Base-by-base conservation (phyloP, 2,113 vertebrate species). In the Ameiurus melas region DNA sequence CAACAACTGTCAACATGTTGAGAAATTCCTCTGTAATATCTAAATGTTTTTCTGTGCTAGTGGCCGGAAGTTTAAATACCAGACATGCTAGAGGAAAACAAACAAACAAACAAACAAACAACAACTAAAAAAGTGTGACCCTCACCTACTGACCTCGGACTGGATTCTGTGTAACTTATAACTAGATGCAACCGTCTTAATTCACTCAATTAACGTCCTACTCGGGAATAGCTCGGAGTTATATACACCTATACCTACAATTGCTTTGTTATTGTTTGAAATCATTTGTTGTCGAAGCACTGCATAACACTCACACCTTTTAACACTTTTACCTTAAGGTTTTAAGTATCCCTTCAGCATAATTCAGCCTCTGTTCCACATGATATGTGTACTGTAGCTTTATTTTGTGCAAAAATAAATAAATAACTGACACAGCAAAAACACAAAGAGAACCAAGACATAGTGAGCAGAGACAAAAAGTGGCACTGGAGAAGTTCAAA, bases 401-500 rank as follows among this genome's bases (percentile, higher is more conserved):
- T 33, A 64, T 30, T 16, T 55, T 55, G 62, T 71, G 47, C 22
- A 17, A 16, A n/a, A 19, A 51, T 1, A 51, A 51, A 51, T 58
- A 58, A 22, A 73, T 36, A 86, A 78, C 73, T 86, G 57, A 90
- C 39, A 53, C 43, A 70, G 51, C 58, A 77, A 22, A 71, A 85
- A 87, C 33, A 87, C 36, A 83, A 71, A 83, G 64, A n/a, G 53
- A 87, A 91, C 90, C 90, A 88, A 89, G 90, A 91, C 86, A 39
- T 91, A 92, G 94, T 92, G 91, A 92, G 36, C 0, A 25, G 30
- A 62, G 53, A 80, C 36, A 94, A 92, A 90, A 90, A 86, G 91
- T 91, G 92, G 92, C 92, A 89, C 90, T 90, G 90, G 90, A 89
- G 22, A 87, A 94, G 93, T 94, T 95, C 94, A 95, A 95, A 95